These are phyloP conservation scores for Lepilemur ruficaudatus DNA, from an alignment of 2,797 vertebrate genomes.

Conservation along the genomic window DNA sequence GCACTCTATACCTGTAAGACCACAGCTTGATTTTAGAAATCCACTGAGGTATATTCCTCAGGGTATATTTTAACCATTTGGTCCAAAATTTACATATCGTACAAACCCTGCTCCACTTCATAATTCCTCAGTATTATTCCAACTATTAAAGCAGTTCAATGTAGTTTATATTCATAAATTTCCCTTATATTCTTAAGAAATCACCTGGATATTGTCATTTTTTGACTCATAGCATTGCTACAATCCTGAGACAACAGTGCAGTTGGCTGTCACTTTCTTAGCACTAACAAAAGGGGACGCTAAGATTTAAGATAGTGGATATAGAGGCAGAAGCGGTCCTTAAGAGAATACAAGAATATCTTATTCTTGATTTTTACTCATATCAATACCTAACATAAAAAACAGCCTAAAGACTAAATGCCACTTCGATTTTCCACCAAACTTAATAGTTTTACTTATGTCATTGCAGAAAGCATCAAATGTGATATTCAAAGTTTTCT, in stretches of 20 bases:
- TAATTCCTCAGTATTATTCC: constrained; percentile 32
- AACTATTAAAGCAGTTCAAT: neutral
- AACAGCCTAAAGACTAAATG: constrained; percentile 75
- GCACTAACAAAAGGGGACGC: constrained; percentile 25
- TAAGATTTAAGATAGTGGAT: constrained; percentile 57
- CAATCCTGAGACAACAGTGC: constrained; percentile 35
- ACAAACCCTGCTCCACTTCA: constrained; percentile 33
- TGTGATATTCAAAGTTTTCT: constrained; percentile 43
- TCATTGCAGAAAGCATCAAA: constrained; percentile 70
- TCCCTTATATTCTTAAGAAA: constrained; percentile 26
- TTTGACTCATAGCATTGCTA: constrained; percentile 53
- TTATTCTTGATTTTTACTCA: constrained; percentile 74
- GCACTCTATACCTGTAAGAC: neutral
- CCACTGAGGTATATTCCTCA: neutral
- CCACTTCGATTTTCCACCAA: constrained; percentile 75
- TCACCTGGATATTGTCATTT: constrained; percentile 34
- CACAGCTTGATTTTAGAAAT: neutral
- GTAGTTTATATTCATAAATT: constrained; percentile 9
- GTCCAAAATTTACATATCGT: neutral
- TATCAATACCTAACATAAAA: constrained; percentile 75
- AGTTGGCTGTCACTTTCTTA: constrained; percentile 57
- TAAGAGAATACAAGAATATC: constrained; percentile 51
- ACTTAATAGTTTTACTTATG: constrained; percentile 68
- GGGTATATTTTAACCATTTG: neutral
- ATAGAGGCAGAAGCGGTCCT: constrained; percentile 46